phyloP scores from a whole-genome alignment of 2,113 vertebrate species.

The Paralichthys olivaceus region DNA sequence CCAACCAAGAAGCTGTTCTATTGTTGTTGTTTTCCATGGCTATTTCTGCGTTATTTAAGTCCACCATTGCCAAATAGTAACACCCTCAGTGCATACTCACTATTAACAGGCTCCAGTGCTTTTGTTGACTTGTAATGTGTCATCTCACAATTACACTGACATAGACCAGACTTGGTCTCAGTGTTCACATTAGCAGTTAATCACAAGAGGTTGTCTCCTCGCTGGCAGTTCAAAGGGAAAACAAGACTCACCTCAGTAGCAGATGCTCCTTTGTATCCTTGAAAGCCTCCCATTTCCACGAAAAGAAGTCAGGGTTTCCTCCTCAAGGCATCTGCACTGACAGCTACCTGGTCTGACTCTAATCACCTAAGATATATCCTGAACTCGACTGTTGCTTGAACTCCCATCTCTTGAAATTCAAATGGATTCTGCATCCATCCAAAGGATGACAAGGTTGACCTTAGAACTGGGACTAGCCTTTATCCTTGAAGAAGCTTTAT shows the following conservation, averaged over 20 bases:
- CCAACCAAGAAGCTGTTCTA: not conserved
- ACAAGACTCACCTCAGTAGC: slow-evolving; percentile 1
- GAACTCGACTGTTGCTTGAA: slow-evolving; percentile 5
- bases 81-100: not conserved
- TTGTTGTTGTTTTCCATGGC: not conserved
- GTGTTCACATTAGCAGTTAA: slow-evolving; percentile 29
- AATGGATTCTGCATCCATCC: too few relatives aligned
- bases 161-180: slow-evolving; percentile 20
- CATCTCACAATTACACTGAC: slow-evolving; percentile 6
- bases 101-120: not conserved
- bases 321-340: slow-evolving; percentile 7
- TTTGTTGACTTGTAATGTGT: not conserved
- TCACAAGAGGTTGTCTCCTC: slow-evolving; percentile 21
- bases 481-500: too few relatives aligned
- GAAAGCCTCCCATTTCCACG: slow-evolving; percentile 28
- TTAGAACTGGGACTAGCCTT: too few relatives aligned
- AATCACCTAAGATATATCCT: slow-evolving; percentile 11
- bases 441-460: too few relatives aligned
- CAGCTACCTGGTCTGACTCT: not conserved
- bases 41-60: not conserved
- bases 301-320: slow-evolving; percentile 15
- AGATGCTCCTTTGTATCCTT: slow-evolving; percentile 5
- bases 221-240: slow-evolving; percentile 8
- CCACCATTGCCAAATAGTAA: not conserved
- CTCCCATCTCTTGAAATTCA: not conserved